A percentile compares a stretch with the other conserved stretches of the same genome.
Conservation (phyloP, 2,797 vertebrate genomes). For the Coilia nasus region DNA sequence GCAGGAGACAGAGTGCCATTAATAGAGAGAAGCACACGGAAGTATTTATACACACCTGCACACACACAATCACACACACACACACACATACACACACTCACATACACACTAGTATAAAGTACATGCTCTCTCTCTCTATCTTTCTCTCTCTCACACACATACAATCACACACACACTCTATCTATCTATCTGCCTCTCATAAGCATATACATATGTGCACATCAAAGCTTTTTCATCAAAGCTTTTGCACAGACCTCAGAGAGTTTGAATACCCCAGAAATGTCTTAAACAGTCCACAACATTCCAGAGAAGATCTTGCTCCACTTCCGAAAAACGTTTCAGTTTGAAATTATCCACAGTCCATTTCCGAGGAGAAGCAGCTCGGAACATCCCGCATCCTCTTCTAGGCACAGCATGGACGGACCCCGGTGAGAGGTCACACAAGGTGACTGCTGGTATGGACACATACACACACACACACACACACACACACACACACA, state of each 20-base stretch:
- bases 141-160: no score
- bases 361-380: background rate
- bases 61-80: background rate
- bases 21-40: background rate
- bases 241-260: background rate
- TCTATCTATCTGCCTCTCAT: no score
- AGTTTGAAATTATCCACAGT: constrained; percentile 13
- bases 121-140: no score
- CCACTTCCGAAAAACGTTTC: background rate
- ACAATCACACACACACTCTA: no score
- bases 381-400: background rate
- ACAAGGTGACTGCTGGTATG: background rate
- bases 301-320: background rate
- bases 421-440: background rate
- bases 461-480: background rate
- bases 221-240: background rate
- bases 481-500: constrained; percentile 15
- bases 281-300: background rate
- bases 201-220: background rate
- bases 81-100: background rate
- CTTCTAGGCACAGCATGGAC: background rate
- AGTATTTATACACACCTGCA: background rate
- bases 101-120: background rate
- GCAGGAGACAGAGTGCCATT: background rate
- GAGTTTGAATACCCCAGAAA: background rate